Percentiles rank a stretch among this genome's conserved stretches.
Evolutionary conservation across 2,888 invertebrate species (phyloP).

Genomic region (Ectemnius cavifrons): DNA sequence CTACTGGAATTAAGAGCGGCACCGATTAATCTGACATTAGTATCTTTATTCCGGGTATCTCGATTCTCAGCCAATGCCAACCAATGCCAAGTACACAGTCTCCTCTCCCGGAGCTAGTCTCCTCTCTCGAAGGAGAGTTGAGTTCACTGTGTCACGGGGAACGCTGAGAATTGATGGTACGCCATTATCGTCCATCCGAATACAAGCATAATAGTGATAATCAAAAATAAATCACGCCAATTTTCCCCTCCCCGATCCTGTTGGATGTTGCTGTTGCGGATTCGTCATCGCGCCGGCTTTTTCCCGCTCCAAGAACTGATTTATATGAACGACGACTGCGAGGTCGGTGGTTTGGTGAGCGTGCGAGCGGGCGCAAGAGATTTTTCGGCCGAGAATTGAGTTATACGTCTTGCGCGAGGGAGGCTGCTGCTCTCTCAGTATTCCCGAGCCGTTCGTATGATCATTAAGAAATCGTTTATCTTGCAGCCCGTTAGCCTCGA

Average conservation of each 20-base stretch:
- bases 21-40: too few species aligned
- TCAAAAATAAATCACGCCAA: conserved; percentile 10
- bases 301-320: conserved; percentile 1
- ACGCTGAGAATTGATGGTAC: too few species aligned
- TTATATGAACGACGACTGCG: conserved; percentile 14
- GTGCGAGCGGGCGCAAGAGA: conserved; percentile 17
- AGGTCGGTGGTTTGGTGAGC: conserved; percentile 22
- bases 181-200: not conserved
- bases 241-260: not conserved
- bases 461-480: conserved; percentile 74
- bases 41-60: too few species aligned
- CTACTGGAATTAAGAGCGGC: too few species aligned
- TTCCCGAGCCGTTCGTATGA: conserved; percentile 65
- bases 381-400: conserved; percentile 54
- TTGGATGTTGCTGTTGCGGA: too few species aligned
- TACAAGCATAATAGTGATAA: not conserved
- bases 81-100: too few species aligned
- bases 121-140: too few species aligned
- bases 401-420: conserved; percentile 58
- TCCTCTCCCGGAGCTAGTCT: too few species aligned
- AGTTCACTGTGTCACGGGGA: too few species aligned
- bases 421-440: conserved; percentile 57
- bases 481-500: conserved; percentile 60
- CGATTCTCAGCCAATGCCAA: too few species aligned
- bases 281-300: not conserved